Conservation (phyloP, 2,113 vertebrate genomes). For the mouse (Mus musculus) region GRCm39 chr12:70636001-70636500, state of each 20-base stretch:
- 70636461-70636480: not conserved
- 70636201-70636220: not conserved
- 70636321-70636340: conserved; percentile 59
- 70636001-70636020: not conserved
- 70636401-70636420: conserved; percentile 68
- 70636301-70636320: conserved; percentile 3
- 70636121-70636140: not conserved
- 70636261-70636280: conserved; percentile 22
- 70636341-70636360: conserved; percentile 65
- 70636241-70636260: conserved; percentile 34
- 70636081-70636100: fast-evolving
- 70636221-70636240: conserved; percentile 36
- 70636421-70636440: conserved; percentile 53
- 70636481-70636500: not conserved
- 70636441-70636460: conserved; percentile 15
- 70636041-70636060: not conserved
- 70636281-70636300: conserved; percentile 45
- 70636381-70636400: conserved; percentile 75
- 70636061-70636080: not conserved
- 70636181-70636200: not conserved
- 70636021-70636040: not conserved
- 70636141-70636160: not conserved
- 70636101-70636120: not conserved
- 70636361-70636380: conserved; percentile 72
- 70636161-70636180: not conserved